These are phyloP conservation scores for Calliphora vicina DNA, from an alignment of 1,140 invertebrate species.

Conservation along the genomic window DNA sequence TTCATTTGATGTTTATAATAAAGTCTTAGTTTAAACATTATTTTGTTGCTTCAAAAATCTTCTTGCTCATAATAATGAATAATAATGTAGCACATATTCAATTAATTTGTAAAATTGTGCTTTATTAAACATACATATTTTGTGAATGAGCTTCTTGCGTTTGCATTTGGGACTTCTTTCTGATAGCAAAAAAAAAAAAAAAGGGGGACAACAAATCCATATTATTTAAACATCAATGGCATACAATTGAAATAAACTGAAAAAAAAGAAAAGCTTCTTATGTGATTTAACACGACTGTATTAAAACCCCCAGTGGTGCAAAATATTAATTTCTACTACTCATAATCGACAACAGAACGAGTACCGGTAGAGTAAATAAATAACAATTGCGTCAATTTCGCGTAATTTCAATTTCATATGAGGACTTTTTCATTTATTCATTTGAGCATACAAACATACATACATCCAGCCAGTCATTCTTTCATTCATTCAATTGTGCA, in stretches of 20 bases:
- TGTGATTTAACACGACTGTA: background rate
- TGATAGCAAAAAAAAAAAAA: background rate
- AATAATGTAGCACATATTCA: background rate
- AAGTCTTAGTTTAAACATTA: too few relatives aligned
- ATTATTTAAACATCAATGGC: background rate
- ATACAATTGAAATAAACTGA: background rate
- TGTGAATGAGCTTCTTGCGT: background rate
- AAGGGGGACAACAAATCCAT: conserved; percentile 1
- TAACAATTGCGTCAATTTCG: conserved; percentile 6
- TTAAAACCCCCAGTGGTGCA: conserved; percentile 11
- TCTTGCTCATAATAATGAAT: too few relatives aligned
- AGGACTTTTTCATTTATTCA: background rate
- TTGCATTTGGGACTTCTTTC: background rate
- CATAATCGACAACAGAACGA: background rate
- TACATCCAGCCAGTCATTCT: background rate
- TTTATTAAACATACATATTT: background rate
- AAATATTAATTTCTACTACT: conserved; percentile 25
- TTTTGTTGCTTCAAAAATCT: too few relatives aligned
- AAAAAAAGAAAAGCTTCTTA: background rate
- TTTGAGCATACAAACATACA: background rate
- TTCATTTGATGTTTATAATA: too few relatives aligned
- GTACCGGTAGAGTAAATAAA: background rate
- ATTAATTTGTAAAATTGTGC: background rate
- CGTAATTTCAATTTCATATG: background rate
- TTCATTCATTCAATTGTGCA: background rate